These are phyloP conservation scores for Loripinus fragilis DNA, from an alignment of 2,888 invertebrate genomes.

Conservation along the genomic window DNA sequence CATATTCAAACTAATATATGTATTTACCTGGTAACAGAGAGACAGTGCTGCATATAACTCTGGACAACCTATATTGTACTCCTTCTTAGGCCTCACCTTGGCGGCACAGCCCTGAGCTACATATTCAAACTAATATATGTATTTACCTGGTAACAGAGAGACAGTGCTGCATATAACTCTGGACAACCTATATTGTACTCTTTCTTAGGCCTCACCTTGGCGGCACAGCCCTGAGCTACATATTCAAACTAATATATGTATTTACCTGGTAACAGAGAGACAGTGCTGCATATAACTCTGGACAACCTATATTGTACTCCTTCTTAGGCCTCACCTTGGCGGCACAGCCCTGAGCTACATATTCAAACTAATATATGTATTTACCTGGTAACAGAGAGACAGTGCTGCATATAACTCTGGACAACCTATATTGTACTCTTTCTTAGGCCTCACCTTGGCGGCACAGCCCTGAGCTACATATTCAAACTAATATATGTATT, in stretches of 20 bases:
- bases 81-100: constrained; percentile 70
- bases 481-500: too few relatives aligned
- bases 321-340: constrained; percentile 71
- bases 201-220: constrained; percentile 70
- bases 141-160: constrained; percentile 77
- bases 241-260: too few relatives aligned
- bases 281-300: constrained; percentile 75
- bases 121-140: too few relatives aligned
- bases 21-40: constrained; percentile 77
- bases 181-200: constrained; percentile 77
- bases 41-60: constrained; percentile 76
- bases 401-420: constrained; percentile 76
- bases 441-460: constrained; percentile 71
- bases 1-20: too few relatives aligned
- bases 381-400: constrained; percentile 77
- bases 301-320: constrained; percentile 76
- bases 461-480: constrained; percentile 78
- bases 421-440: constrained; percentile 75
- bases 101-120: constrained; percentile 77
- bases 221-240: constrained; percentile 76
- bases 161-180: constrained; percentile 75
- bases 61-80: constrained; percentile 76
- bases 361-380: too few relatives aligned
- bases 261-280: constrained; percentile 77
- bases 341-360: constrained; percentile 76